Percentiles rank a stretch among this genome's conserved stretches.
Conservation (phyloP, 2,797 vertebrate species). For the Sphenopsis melanotis region DNA sequence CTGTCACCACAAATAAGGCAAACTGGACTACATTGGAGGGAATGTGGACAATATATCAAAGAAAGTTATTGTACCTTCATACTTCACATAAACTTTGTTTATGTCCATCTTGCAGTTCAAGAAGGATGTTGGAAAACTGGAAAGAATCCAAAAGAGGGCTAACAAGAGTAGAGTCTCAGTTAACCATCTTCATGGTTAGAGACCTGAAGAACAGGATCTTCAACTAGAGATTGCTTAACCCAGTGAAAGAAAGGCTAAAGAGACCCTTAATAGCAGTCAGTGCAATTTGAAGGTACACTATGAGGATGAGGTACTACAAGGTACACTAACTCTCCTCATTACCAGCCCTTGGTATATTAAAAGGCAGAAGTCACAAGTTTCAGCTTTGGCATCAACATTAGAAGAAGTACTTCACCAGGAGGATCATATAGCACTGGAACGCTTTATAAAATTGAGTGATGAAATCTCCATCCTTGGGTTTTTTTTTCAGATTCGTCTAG, state of each 20-base stretch:
- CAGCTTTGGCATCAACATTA: neutral
- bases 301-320: neutral
- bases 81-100: neutral
- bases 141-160: neutral
- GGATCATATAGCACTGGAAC: neutral
- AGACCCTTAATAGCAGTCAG: neutral
- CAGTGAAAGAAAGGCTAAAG: neutral
- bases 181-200: neutral
- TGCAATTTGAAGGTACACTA: neutral
- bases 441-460: neutral
- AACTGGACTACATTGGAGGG: neutral
- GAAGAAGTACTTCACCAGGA: neutral
- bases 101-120: neutral
- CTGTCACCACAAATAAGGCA: neutral
- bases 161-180: neutral
- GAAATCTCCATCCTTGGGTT: rapidly evolving
- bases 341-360: neutral
- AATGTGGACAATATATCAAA: neutral
- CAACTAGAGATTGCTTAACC: neutral
- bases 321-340: neutral
- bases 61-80: neutral
- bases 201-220: neutral
- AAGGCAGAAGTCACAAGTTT: neutral
- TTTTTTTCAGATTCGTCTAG: neutral
- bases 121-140: neutral